Evolutionary conservation across 1,140 invertebrate genomes (phyloP), one percentile per base, ranked within the genome.

Genomic region (Campoletis sonorensis): DNA sequence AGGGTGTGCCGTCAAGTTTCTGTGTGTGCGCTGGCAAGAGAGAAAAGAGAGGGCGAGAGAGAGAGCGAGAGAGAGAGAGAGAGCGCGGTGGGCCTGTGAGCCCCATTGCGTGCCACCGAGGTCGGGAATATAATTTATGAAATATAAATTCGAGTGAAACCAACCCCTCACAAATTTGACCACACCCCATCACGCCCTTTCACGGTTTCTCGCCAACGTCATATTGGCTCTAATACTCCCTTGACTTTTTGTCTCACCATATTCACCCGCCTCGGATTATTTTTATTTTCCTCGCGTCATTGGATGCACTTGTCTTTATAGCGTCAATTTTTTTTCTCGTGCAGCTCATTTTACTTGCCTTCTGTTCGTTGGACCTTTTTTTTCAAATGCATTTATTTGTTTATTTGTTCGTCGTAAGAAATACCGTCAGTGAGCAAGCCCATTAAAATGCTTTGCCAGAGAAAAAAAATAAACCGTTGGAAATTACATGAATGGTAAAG

Each of bases 81-180:
- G 16, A 75, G 72, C 30, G 40, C 37, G 23, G 21, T 27, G 18
- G 30, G 51, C 26, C 15, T 67, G 61, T 7, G 23, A 64, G 61
- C 5, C 21, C 23, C 23, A 26, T 64, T 64, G 61, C 64, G 49
- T 51, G 51, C 79, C 49, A 79, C 80, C 82, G 70, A 61, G 68
- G 61, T 67, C 76, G 81, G 68, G 67, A 54, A 70, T 64, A 54
- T 89, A 88, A 89, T 89, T 90, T 90, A 90, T 88, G 87, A 88
- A 89, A 87, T 89, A 89, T 89, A 90, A 89, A 89, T 89, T 81
- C 80, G 79, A 81, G 71, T 76, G 83, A 72, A 85, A 87, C 71
- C 86, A 88, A 89, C 85, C 86, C 89, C 83, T 81, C 84, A 87
- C 86, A 87, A 88, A 88, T 88, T 89, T 85, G 86, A 85, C 87